Percentiles rank a stretch among this genome's conserved stretches.
phyloP scores from a whole-genome alignment of 2,888 invertebrate genomes.

The Ypsolopha scabrella region DNA sequence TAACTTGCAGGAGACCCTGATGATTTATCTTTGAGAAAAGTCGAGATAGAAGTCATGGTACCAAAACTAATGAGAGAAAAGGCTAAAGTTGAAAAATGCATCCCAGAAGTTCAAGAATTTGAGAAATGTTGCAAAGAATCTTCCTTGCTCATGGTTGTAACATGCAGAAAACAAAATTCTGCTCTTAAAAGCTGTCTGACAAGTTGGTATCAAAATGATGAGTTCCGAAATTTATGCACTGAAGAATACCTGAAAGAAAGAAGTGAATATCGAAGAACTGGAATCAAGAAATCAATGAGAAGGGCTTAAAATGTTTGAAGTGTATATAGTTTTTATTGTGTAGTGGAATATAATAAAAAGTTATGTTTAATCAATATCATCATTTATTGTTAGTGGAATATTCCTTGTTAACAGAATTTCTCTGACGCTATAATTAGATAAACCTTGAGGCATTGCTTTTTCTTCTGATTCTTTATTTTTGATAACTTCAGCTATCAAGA shows the following conservation, averaged over 20 bases:
- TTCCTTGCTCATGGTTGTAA: constrained; percentile 77
- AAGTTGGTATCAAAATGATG: constrained; percentile 82
- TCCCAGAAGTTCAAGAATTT: constrained; percentile 77
- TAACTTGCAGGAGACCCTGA: constrained; percentile 82
- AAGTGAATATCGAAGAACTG: constrained; percentile 85
- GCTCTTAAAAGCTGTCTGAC: constrained; percentile 77
- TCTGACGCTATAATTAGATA: constrained; percentile 70
- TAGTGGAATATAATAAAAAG: constrained; percentile 29
- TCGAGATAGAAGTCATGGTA: constrained; percentile 89
- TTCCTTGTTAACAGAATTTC: constrained; percentile 75
- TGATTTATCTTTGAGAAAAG: constrained; percentile 84
- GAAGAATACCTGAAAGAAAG: constrained; percentile 86
- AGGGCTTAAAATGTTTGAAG: constrained; percentile 32
- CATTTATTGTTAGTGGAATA: constrained; percentile 50
- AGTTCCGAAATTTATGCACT: constrained; percentile 79
- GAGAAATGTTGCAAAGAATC: constrained; percentile 79
- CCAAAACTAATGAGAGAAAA: constrained; percentile 90
- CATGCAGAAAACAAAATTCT: constrained; percentile 80
- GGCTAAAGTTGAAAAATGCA: constrained; percentile 84
- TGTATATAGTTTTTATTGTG: constrained; percentile 14
- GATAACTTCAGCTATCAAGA: constrained; percentile 74
- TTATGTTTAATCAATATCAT: constrained; percentile 35
- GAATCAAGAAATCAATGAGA: constrained; percentile 72
- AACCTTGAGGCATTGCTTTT: constrained; percentile 49
- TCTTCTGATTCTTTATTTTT: constrained; percentile 24